These are phyloP conservation scores for Buceros bicornis DNA, from an alignment of 2,797 vertebrate genomes.

Conservation along the genomic window DNA sequence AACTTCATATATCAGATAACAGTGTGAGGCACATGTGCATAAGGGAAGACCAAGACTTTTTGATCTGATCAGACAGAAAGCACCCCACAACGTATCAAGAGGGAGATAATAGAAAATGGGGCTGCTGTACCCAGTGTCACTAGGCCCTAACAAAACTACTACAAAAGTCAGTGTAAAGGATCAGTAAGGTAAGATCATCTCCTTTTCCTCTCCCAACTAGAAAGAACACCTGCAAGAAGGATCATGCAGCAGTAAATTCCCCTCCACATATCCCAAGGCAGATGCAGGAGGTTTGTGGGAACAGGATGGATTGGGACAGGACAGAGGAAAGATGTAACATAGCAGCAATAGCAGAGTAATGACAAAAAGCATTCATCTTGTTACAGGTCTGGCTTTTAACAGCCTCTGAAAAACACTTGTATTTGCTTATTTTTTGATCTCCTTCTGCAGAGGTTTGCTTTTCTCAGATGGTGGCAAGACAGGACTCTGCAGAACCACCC, in stretches of 20 bases:
- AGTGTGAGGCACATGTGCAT: not conserved
- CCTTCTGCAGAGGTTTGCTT: not conserved
- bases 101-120: not conserved
- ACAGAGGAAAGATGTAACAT: not conserved
- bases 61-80: not conserved
- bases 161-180: not conserved
- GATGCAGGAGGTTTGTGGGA: not conserved
- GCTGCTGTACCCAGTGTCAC: not conserved
- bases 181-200: not conserved
- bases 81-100: not conserved
- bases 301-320: accelerated
- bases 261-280: not conserved
- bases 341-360: not conserved
- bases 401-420: not conserved
- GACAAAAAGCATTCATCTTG: not conserved
- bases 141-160: not conserved
- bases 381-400: not conserved
- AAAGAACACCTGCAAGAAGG: not conserved
- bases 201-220: not conserved
- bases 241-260: not conserved
- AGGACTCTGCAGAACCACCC: not conserved
- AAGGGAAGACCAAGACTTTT: not conserved
- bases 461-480: not conserved
- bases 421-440: not conserved
- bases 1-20: not conserved